phyloP scores from a whole-genome alignment of 2,888 invertebrate species.

The Tromatobia lineatoria region DNA sequence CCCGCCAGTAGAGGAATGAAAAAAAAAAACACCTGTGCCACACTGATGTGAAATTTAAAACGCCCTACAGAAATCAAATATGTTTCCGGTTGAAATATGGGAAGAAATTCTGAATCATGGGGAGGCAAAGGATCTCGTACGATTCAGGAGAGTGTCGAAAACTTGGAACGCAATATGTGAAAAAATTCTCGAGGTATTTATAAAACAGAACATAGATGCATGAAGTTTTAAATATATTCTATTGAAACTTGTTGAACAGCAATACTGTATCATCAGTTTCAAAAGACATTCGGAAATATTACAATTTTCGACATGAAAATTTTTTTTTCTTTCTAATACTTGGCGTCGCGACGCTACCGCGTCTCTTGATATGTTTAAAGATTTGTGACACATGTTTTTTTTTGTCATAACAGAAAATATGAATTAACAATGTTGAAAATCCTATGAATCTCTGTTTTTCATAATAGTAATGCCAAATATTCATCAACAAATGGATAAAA shows the following conservation, averaged over 20 bases:
- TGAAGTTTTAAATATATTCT: background rate
- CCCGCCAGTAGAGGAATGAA: too few relatives aligned
- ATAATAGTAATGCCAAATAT: too few relatives aligned
- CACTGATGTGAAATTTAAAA: too few relatives aligned
- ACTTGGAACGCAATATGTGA: slow-evolving; percentile 74
- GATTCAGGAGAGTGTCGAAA: slow-evolving; percentile 72
- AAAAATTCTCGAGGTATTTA: slow-evolving; percentile 72
- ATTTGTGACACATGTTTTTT: background rate
- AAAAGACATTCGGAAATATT: background rate
- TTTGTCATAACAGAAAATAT: background rate
- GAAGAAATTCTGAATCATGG: slow-evolving; percentile 75
- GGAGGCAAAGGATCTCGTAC: slow-evolving; percentile 71
- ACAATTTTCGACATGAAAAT: too few relatives aligned
- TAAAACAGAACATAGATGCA: slow-evolving; percentile 19
- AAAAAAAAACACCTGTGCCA: too few relatives aligned
- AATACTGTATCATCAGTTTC: background rate
- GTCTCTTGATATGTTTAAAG: background rate
- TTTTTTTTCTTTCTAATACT: too few relatives aligned
- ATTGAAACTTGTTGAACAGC: background rate
- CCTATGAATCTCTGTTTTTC: too few relatives aligned
- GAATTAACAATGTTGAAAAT: too few relatives aligned
- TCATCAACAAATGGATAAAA: too few relatives aligned
- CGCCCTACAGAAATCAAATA: background rate
- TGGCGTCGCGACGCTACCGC: too few relatives aligned
- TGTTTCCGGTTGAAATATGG: slow-evolving; percentile 79